Base-by-base conservation (phyloP, 2,797 vertebrate genomes). In the Macroramphosus scolopax region DNA sequence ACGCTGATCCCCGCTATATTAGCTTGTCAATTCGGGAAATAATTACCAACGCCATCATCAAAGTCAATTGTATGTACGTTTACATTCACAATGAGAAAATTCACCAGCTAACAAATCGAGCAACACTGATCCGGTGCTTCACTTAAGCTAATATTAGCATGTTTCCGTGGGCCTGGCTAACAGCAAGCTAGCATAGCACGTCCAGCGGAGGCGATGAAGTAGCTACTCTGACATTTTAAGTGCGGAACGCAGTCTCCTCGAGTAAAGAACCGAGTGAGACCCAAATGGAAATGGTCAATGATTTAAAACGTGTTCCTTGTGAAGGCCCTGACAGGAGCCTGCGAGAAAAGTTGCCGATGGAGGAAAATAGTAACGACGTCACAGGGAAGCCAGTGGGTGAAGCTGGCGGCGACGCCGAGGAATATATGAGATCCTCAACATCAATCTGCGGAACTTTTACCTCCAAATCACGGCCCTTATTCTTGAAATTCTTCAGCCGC, bases 401-500 rank as follows among this genome's bases (percentile, higher is more conserved):
- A 64, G 78, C 73, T 72, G 80, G 63, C 24, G 25, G 61, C 61
- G 45, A 41, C 45, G 65, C 45, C 48, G 59, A 63, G 43, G 46
- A 48, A 48, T 43, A 72, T 49, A 68, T 53, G 31, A 62, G 51
- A 64, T 40, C 59, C 46, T 76, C 75, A 72, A 79, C 73, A 56
- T 51, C 48, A 4, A 67, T 39, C 30, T 3, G 44, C 33, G 34
- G 3, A 69, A 76, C 65, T 73, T 78, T 89, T 92, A 98, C 95
- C 95, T 98, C 95, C 87, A 96, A 89, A 92, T 98, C 95, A 73
- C 95, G 94, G 78, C 95, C 95, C 88, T 97, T 98, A 87, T 98
- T 98, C 91, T 98, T 98, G 89, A 98, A 98, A 92, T 98, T 97
- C 91, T 97, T 98, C 87, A 97, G 89, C 83, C 95, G 91, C 81